phyloP scores from a whole-genome alignment of 2,888 invertebrate species.

The Machimus rusticus region DNA sequence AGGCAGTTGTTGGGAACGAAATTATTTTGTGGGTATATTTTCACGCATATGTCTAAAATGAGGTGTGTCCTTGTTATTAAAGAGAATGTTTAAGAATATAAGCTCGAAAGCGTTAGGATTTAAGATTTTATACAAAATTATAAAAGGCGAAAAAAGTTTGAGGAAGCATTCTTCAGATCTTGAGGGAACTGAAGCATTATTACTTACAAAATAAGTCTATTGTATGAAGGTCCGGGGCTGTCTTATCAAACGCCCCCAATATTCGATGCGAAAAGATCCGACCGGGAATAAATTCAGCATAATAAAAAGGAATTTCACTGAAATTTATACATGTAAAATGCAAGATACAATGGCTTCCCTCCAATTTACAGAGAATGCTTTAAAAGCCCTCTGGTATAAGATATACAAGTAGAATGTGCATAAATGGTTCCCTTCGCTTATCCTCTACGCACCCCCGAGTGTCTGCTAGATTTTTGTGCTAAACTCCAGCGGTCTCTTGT shows the following conservation, averaged over 20 bases:
- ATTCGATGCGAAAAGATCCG: not conserved
- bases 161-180: not conserved
- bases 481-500: constrained; percentile 11
- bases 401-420: not conserved
- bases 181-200: not conserved
- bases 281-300: not conserved
- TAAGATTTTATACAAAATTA: not conserved
- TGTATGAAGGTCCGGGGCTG: not conserved
- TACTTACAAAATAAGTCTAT: not conserved
- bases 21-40: not conserved
- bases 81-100: not conserved
- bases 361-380: not conserved
- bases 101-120: not conserved
- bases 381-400: not conserved
- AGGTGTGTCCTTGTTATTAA: not conserved
- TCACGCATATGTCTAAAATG: not conserved
- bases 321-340: not conserved
- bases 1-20: not conserved
- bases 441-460: not conserved
- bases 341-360: not conserved
- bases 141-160: not conserved
- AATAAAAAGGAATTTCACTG: not conserved
- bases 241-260: not conserved
- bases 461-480: constrained; percentile 11
- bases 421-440: not conserved